Evolutionary conservation across 2,888 invertebrate species (phyloP).

Genomic region (Lutraria lutraria): DNA sequence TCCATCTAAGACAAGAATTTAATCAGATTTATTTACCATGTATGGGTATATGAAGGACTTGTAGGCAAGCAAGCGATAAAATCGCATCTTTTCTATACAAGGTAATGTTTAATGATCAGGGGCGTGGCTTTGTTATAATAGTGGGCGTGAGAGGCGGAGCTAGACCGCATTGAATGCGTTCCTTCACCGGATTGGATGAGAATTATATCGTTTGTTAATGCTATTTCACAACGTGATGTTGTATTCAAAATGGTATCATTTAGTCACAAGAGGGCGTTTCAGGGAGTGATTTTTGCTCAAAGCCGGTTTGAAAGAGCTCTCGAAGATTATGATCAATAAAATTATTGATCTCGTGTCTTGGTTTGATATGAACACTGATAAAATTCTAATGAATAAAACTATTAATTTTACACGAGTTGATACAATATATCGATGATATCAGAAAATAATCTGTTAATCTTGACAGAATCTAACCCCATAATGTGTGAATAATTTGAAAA

Average conservation of each 20-base stretch:
- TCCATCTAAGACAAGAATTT: slow-evolving; percentile 35
- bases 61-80: slow-evolving; percentile 52
- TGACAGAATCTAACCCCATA: background rate
- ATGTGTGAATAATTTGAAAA: background rate
- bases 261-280: slow-evolving; percentile 49
- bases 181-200: slow-evolving; percentile 61
- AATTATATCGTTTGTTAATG: slow-evolving; percentile 51
- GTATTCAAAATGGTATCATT: slow-evolving; percentile 61
- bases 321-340: slow-evolving; percentile 55
- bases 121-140: slow-evolving; percentile 65
- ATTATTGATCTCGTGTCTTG: slow-evolving; percentile 26
- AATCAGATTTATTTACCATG: slow-evolving; percentile 45
- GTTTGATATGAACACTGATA: slow-evolving; percentile 53
- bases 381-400: slow-evolving; percentile 50
- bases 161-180: slow-evolving; percentile 61
- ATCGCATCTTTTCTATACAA: slow-evolving; percentile 43
- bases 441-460: background rate
- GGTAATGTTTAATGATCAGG: slow-evolving; percentile 33
- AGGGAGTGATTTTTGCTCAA: slow-evolving; percentile 52
- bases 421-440: background rate
- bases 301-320: slow-evolving; percentile 45
- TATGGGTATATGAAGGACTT: slow-evolving; percentile 52
- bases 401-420: slow-evolving; percentile 54
- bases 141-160: slow-evolving; percentile 61
- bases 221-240: slow-evolving; percentile 43